Conservation (phyloP, 2,888 invertebrate genomes). For the Gari tellinella region DNA sequence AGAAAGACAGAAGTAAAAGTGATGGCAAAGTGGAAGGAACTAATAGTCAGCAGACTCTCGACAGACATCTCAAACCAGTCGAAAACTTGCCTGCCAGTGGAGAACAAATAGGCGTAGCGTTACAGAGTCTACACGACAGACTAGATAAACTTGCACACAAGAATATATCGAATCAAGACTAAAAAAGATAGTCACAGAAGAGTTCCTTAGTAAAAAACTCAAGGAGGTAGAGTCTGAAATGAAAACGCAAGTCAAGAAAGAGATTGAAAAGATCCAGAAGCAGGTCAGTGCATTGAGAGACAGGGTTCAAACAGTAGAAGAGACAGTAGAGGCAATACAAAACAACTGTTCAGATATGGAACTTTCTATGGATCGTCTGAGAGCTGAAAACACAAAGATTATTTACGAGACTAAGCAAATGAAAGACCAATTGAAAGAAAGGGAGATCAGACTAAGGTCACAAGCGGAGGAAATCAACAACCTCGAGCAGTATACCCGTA, state of each 20-base stretch:
- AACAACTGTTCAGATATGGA: constrained; percentile 7
- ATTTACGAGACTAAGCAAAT: background rate
- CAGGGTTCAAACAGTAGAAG: background rate
- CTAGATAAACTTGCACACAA: constrained; percentile 4
- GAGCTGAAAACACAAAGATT: background rate
- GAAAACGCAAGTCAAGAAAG: background rate
- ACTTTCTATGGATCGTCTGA: background rate
- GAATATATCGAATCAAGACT: constrained; percentile 3
- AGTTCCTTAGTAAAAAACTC: background rate
- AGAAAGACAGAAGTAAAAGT: no score
- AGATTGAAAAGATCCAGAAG: background rate
- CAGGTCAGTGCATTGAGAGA: background rate
- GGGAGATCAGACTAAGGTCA: background rate
- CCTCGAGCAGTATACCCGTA: constrained; percentile 18
- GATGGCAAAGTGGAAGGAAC: no score
- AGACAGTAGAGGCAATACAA: background rate
- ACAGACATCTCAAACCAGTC: no score
- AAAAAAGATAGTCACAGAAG: constrained; percentile 8
- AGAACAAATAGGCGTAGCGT: no score
- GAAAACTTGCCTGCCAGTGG: no score
- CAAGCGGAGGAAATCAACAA: constrained; percentile 3
- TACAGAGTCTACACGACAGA: background rate
- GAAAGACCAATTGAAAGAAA: background rate
- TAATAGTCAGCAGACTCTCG: no score
- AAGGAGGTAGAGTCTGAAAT: background rate